These are phyloP conservation scores for Tetheella fluctuosa DNA, from an alignment of 2,888 invertebrate species.

Conservation along the genomic window DNA sequence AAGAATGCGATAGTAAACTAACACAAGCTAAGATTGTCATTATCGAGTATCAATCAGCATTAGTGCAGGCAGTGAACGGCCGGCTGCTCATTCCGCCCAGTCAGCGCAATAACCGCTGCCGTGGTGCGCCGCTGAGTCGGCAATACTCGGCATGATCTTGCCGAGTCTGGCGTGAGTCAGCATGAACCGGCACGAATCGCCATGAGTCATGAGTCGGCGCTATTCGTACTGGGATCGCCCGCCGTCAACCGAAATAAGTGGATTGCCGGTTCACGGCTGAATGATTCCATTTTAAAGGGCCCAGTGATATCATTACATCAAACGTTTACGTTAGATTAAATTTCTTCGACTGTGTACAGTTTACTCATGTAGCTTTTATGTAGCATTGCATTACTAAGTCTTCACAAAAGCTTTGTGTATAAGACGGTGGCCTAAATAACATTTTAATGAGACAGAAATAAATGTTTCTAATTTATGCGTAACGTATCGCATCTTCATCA, in stretches of 20 bases:
- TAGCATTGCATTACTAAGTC: constrained; percentile 26
- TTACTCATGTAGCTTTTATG: constrained; percentile 19
- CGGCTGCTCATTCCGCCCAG: constrained; percentile 51
- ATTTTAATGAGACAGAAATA: constrained; percentile 59
- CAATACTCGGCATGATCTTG: constrained; percentile 49
- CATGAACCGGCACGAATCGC: constrained; percentile 49
- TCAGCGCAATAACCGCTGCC: constrained; percentile 68
- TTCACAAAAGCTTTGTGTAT: constrained; percentile 40
- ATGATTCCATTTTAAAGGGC: constrained; percentile 68
- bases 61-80: constrained; percentile 60
- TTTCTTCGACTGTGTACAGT: background rate
- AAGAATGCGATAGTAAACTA: constrained; percentile 4
- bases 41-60: constrained; percentile 71
- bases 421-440: constrained; percentile 62
- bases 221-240: constrained; percentile 62
- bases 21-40: constrained; percentile 41
- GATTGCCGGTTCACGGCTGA: constrained; percentile 75
- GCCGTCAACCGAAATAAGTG: constrained; percentile 77
- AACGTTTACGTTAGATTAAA: constrained; percentile 44
- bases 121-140: constrained; percentile 63
- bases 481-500: constrained; percentile 28
- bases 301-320: constrained; percentile 60
- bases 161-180: constrained; percentile 69
- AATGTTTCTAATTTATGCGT: constrained; percentile 37
- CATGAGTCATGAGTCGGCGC: constrained; percentile 69